A percentile compares a stretch with the other conserved stretches of the same genome.
Conservation (phyloP, 2,888 invertebrate genomes). For the Agrypnus murinus region DNA sequence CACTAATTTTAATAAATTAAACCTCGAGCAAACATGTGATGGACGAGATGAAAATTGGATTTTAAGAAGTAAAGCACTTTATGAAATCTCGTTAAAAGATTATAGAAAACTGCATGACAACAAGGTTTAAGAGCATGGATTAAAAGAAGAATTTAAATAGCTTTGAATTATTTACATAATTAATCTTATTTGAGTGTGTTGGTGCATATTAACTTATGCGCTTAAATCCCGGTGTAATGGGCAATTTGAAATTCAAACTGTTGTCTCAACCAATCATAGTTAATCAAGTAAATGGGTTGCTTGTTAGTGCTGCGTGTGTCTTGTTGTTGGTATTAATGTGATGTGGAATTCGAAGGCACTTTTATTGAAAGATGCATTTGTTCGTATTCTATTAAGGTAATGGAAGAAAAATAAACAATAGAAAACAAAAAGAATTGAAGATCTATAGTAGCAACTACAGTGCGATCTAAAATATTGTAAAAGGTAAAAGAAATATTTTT, state of each 20-base stretch:
- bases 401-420: too few relatives aligned
- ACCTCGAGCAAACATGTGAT: neutral
- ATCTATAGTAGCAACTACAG: too few relatives aligned
- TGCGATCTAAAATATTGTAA: too few relatives aligned
- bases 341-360: neutral
- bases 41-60: neutral
- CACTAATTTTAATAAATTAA: conserved; percentile 48
- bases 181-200: conserved; percentile 45
- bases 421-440: too few relatives aligned
- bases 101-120: too few relatives aligned
- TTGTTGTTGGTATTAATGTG: conserved; percentile 9
- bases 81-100: too few relatives aligned
- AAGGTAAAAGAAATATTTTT: too few relatives aligned
- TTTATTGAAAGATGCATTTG: conserved; percentile 12
- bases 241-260: conserved; percentile 49
- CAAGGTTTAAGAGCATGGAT: neutral
- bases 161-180: conserved; percentile 29
- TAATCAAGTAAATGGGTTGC: conserved; percentile 46
- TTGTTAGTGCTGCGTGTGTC: conserved; percentile 37
- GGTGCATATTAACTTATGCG: conserved; percentile 44
- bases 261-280: conserved; percentile 48
- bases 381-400: too few relatives aligned
- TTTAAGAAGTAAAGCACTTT: neutral
- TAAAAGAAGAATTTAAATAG: conserved; percentile 1
- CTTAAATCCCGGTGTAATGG: conserved; percentile 50